Conservation (phyloP, 1,140 invertebrate genomes). For the Leptonema lineaticorne region DNA sequence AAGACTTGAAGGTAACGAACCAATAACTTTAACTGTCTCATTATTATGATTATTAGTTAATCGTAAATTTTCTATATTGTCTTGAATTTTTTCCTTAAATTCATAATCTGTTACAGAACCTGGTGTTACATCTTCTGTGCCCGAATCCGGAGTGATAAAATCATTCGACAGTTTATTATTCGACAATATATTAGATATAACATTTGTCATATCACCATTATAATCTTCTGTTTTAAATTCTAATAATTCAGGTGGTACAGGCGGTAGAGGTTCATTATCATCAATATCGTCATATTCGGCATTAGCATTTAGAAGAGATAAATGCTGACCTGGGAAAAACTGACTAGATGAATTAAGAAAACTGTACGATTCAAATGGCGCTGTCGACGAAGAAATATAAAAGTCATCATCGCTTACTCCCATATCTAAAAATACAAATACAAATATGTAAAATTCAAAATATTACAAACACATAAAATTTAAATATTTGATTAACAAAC, state of each 20-base stretch:
- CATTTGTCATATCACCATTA: slow-evolving; percentile 41
- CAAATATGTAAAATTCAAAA: neutral
- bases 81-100: slow-evolving; percentile 11
- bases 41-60: slow-evolving; percentile 44
- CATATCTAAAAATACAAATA: slow-evolving; percentile 30
- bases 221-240: slow-evolving; percentile 42
- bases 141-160: slow-evolving; percentile 60
- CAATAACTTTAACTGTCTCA: slow-evolving; percentile 43
- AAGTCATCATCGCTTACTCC: slow-evolving; percentile 62
- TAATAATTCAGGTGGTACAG: slow-evolving; percentile 37
- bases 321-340: slow-evolving; percentile 66
- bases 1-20: slow-evolving; percentile 29
- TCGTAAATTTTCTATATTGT: neutral
- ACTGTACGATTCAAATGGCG: slow-evolving; percentile 65
- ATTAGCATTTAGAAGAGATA: slow-evolving; percentile 47
- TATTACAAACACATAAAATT: neutral
- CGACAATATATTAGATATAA: slow-evolving; percentile 37
- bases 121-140: slow-evolving; percentile 60
- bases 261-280: slow-evolving; percentile 39
- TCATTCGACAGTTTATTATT: slow-evolving; percentile 46
- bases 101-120: slow-evolving; percentile 47
- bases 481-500: slow-evolving; percentile 1
- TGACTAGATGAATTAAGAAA: slow-evolving; percentile 64
- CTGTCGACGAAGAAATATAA: slow-evolving; percentile 69
- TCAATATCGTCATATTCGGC: slow-evolving; percentile 35